A percentile compares a stretch with the other conserved stretches of the same genome.
Conservation (phyloP, 2,113 vertebrate species). For the Muntiacus muntjak region DNA sequence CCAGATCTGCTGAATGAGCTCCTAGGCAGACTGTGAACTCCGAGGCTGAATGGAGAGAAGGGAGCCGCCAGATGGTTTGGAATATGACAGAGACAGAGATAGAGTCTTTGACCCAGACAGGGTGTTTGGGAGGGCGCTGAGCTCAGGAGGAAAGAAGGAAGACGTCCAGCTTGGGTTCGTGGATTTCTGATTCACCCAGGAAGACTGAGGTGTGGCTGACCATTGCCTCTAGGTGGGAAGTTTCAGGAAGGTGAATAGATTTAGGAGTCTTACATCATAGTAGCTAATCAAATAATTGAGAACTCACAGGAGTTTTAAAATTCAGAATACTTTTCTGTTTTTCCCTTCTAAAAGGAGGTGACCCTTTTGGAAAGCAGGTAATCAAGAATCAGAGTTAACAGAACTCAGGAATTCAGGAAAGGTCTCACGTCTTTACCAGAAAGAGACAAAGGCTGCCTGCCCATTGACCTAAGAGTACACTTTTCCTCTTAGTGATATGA, state of each 20-base stretch:
- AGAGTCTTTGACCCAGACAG: neutral
- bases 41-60: neutral
- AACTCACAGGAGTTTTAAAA: neutral
- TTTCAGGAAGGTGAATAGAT: neutral
- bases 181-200: neutral
- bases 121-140: neutral
- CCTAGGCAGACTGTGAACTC: neutral
- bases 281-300: neutral
- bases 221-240: neutral
- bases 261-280: neutral
- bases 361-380: neutral
- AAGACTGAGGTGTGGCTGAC: neutral
- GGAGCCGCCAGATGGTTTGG: neutral
- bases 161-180: neutral
- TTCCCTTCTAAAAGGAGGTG: neutral
- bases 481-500: neutral
- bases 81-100: neutral
- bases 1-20: neutral
- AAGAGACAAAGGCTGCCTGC: neutral
- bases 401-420: neutral
- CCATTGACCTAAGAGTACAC: neutral
- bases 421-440: conserved; percentile 31
- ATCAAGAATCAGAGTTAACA: neutral
- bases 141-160: neutral
- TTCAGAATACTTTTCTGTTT: neutral